Evolutionary conservation across 2,797 vertebrate genomes (phyloP), one percentile per base, ranked within the genome.

Genomic region (Ceryle rudis): DNA sequence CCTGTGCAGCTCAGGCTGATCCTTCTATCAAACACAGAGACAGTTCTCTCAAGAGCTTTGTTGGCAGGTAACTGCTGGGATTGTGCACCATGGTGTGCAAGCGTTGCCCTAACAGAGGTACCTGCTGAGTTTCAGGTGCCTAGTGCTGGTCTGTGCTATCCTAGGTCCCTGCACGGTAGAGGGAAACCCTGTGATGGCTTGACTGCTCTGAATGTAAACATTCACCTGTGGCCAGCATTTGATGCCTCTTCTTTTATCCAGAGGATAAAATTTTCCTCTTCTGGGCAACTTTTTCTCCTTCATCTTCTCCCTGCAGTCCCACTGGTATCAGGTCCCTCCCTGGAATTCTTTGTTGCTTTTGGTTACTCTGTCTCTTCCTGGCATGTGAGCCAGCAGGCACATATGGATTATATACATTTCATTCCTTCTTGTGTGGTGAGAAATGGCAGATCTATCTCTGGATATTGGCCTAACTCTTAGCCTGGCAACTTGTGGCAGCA

Each of bases 361-460:
- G 41, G 8, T 81, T 92, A 52, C 66, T 33, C 42, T 33, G 9
- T 71, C 20, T 71, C 26, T 26, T 90, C 28, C 60, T 62, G 49
- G n/a, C 20, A 15, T 0, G 0, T 22, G 54, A 57, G 54, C 54
- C 54, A 57, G n/a, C 13, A 47, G 37, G 21, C 19, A 17, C 0
- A 1, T 46, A 13, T 4, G 10, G 26, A 29, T 71, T 29, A 4
- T 14, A 5, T 3, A 28, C 3, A 3, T 73, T 61, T 60, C 10
- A 35, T 58, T 81, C 22, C 14, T 33, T 71, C 26, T 54, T 4
- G 0, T 21, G 65, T 61, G 41, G 25, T 25, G 31, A 77, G 61
- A 74, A n/a, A 46, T 35, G 52, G 47, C 31, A 58, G 28, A 67
- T 26, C 49, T 23, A 31, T 60, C 46, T 67, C 70, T 47, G 49